Evolutionary conservation across 2,888 invertebrate species (phyloP).

Genomic region (Dryococelus australis): DNA sequence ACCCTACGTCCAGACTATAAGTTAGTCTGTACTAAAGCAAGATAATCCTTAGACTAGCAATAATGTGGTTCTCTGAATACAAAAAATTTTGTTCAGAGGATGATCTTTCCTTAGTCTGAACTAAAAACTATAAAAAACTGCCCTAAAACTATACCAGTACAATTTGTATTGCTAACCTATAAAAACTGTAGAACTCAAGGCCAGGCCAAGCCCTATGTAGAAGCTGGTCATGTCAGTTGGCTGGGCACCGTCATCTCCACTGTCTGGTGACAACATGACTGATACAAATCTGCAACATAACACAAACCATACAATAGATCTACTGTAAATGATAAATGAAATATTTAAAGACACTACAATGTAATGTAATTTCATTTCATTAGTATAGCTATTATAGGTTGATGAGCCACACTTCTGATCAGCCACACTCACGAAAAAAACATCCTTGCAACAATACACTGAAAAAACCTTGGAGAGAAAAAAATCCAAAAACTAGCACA

Average conservation of each 20-base stretch:
- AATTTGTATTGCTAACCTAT: slow-evolving; percentile 66
- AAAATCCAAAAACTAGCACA: background rate
- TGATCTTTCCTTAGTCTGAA: no score
- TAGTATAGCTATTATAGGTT: background rate
- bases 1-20: no score
- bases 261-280: background rate
- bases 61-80: no score
- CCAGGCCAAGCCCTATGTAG: slow-evolving; percentile 77
- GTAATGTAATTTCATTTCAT: background rate
- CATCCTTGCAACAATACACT: background rate
- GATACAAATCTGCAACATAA: background rate
- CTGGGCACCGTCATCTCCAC: background rate
- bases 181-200: slow-evolving; percentile 81
- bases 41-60: no score
- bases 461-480: background rate
- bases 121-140: no score
- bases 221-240: slow-evolving; percentile 60
- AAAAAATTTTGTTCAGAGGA: no score
- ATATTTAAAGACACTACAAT: background rate
- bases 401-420: no score
- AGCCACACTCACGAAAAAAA: background rate
- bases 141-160: no score
- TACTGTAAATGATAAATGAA: background rate
- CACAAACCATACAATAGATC: background rate
- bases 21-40: no score